Evolutionary conservation across 2,797 vertebrate species (phyloP), one percentile per base, ranked within the genome.

Genomic region (Chloroceryle inda): DNA sequence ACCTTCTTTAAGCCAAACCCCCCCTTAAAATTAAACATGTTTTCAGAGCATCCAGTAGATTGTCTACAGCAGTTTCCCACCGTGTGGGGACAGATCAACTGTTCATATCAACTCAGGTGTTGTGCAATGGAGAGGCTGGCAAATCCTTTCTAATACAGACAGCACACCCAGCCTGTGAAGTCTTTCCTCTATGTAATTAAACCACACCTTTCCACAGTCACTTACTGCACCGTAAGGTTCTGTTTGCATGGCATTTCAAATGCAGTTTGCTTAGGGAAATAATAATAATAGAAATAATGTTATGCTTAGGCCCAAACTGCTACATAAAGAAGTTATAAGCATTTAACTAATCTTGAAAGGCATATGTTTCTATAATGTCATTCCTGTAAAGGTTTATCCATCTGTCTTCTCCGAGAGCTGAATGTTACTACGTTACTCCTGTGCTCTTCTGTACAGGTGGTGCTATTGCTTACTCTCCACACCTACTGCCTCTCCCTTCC

Each of bases 161-260:
- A 73, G 59, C 13, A 52, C 10, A 81, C 13, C 53, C 10, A 81
- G 59, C 52, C 71, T 17, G 29, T 13, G 38, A 69, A 93, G 69
- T 79, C 5, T 12, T 58, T 89, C 85, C 91, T 80, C 37, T 29
- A 31, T 53, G 74, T 17, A 59, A 83, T 66, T 21, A 81, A 31
- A 37, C 26, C 5, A 1, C 75, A 76, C 31, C 23, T 80, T 74
- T 88, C 80, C 78, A 66, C 68, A 50, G 14, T 35, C 44, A 92
- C 93, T 73, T 85, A 89, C 64, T 55, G 78, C 69, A 64, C 8
- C 22, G 50, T 16, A 85, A 95, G 59, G 6, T 49, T 69, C 71
- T 74, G 50, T 91, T 85, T 86, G 84, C 21, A 10, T 26, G 53
- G 40, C 58, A 91, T 79, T 95, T 89, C 85, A 83, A 66, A 89